Evolutionary conservation across 1,140 invertebrate genomes (phyloP).

Genomic region (Lasaia peninsularis): DNA sequence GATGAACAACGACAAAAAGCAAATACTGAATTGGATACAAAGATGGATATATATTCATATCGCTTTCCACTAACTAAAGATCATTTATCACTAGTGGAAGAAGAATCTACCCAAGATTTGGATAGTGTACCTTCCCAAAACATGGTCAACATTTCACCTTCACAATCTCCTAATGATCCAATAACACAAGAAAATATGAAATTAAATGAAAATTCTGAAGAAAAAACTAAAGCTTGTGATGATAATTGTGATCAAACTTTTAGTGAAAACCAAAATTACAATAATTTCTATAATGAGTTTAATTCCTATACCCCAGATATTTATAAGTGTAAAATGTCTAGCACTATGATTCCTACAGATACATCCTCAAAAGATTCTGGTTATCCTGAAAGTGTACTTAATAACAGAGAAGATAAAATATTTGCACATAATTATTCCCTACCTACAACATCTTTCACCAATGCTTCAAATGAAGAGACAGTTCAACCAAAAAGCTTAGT

Average conservation of each 20-base stretch:
- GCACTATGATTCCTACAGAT: conserved; percentile 52
- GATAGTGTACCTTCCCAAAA: conserved; percentile 52
- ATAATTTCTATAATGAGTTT: conserved; percentile 61
- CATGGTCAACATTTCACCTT: conserved; percentile 26
- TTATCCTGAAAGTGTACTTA: conserved; percentile 46
- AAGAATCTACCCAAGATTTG: conserved; percentile 71
- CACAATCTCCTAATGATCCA: conserved; percentile 9
- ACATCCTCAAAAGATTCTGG: conserved; percentile 67
- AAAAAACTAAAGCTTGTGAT: conserved; percentile 30
- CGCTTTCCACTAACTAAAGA: conserved; percentile 49
- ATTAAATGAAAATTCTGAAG: conserved; percentile 26
- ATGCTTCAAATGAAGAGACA: conserved; percentile 37
- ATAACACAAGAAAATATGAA: conserved; percentile 9
- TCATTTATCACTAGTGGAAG: conserved; percentile 72
- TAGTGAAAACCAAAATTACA: conserved; percentile 47
- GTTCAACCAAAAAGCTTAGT: conserved; percentile 55
- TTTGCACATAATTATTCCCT: conserved; percentile 45
- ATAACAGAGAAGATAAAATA: conserved; percentile 47
- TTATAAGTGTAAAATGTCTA: conserved; percentile 48
- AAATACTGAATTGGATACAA: conserved; percentile 38
- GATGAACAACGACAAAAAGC: conserved; percentile 41
- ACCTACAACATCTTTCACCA: conserved; percentile 39
- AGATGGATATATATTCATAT: conserved; percentile 44
- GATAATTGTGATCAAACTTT: background rate
- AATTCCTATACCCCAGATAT: conserved; percentile 31